Evolutionary conservation across 2,888 invertebrate genomes (phyloP), one percentile per base, ranked within the genome.

Genomic region (Lithosia quadra): DNA sequence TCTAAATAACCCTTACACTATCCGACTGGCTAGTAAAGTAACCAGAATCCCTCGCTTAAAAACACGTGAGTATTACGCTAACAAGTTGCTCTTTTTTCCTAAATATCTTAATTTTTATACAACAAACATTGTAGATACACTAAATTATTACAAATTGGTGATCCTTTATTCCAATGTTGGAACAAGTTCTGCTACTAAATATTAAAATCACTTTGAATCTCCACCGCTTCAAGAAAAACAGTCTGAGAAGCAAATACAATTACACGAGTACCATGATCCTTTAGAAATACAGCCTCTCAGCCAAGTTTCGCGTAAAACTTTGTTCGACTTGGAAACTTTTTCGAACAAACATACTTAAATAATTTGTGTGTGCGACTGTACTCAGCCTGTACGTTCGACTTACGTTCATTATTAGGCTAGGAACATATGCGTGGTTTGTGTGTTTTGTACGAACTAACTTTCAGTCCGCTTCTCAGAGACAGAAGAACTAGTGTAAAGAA

Each of bases 311-410:
- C 58, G 49, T 22, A 18, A 39, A 72, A 77, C 68, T 79, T 73
- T 64, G 55, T 43, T 62, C 62, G 67, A 71, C 66, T 69, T 68
- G 33, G 21, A 56, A 69, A 79, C 28, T 75, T 79, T 79, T 73
- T 57, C 68, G 43, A 68, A 71, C 67, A 72, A 73, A 75, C 67
- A 75, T 53, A 56, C 67, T 72, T 68, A 66, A 69, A 60, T 63
- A 69, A 69, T 61, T 77, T 73, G 59, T 74, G 72, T 69, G 63
- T 71, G 64, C 69, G 72, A 65, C n/a, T 76, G 75, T 77, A 39
- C 56, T 61, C 60, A 18, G 55, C 33, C 63, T 55, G 49, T 49
- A 9, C 11, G 10, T 62, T 11, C 18, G 57, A 11, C 43, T 71
- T 71, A 62, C 10, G 28, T 61, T 56, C 18, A 60, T 43, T 55